Evolutionary conservation across 92 coral and sea anemone species (phyloP), one percentile per base, ranked within the genome.

Genomic region (Blastomussa wellsi): DNA sequence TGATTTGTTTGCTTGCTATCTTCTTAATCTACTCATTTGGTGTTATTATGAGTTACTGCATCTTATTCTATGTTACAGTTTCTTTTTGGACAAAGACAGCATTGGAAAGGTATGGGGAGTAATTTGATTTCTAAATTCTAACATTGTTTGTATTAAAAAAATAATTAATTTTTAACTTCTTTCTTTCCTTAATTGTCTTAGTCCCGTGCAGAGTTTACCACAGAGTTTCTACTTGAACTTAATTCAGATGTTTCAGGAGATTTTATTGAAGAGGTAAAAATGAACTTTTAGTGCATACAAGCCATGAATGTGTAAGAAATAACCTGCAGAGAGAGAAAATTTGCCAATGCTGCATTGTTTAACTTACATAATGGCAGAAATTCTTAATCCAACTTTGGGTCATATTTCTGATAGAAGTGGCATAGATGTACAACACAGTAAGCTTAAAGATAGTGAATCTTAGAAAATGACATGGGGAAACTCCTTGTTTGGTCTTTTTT

Each of bases 241-340:
- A 97, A 97, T 65, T 81, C 97, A 48, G 99, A 97, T 91, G 99
- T 97, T 48, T 90, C 94, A 52, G 99, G 99, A 55, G 93, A 97
- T 77, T 97, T 92, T 86, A 86, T 97, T 72, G 98, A 97, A 79
- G 98, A 95, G 98, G 99, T 97, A 66, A 67, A 52, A 10, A 35
- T 62, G 12, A 60, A 62, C 2, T 62, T 62, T 26, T n/a, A 10
- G 26, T 62, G 68, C 32, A 62, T 12, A 28, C 55, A 17, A 51
- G 15, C 57, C 55, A 49, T 49, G 55, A 49, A 49, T 5, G 52
- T 15, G 12, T 8, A 47, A n/a, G n/a, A n/a, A n/a, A n/a, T n/a
- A n/a, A n/a, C n/a, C n/a, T n/a, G n/a, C n/a, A n/a, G n/a, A n/a
- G n/a, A n/a, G n/a, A n/a, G n/a, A n/a, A n/a, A n/a, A n/a, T n/a